These are phyloP conservation scores for Drosophila phalerata DNA, from an alignment of 2,888 invertebrate genomes.

Conservation along the genomic window DNA sequence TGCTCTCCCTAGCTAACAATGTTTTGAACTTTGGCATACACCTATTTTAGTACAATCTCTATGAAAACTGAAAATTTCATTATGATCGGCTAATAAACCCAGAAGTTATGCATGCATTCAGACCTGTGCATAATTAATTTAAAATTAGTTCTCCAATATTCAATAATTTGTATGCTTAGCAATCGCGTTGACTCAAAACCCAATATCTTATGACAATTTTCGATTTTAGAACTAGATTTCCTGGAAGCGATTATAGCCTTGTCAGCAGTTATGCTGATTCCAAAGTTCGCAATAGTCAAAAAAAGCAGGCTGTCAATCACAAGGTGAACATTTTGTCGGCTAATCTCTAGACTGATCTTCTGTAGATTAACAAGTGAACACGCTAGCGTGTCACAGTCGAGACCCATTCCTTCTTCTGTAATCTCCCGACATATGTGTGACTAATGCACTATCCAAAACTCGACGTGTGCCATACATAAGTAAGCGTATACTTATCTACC, in stretches of 20 bases:
- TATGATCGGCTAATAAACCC: neutral
- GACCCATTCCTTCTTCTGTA: conserved; percentile 9
- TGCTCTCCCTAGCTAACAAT: too few relatives aligned
- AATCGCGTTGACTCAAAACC: conserved; percentile 2
- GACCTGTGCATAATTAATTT: too few relatives aligned
- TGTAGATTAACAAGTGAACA: conserved; percentile 9
- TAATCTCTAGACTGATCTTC: conserved; percentile 30
- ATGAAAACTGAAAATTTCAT: too few relatives aligned
- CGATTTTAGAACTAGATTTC: conserved; percentile 15
- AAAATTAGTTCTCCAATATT: too few relatives aligned
- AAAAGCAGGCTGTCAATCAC: conserved; percentile 12
- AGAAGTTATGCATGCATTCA: neutral
- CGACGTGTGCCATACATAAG: conserved; percentile 4
- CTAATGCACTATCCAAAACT: conserved; percentile 21
- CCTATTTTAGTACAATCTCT: too few relatives aligned
- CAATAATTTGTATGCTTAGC: neutral
- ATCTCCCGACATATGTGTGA: conserved; percentile 43
- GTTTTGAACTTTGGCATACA: too few relatives aligned
- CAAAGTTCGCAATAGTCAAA: conserved; percentile 16
- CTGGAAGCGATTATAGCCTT: conserved; percentile 13
- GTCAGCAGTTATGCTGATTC: conserved; percentile 2
- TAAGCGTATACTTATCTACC: conserved; percentile 37
- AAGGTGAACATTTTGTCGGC: conserved; percentile 6
- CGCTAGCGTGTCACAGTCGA: neutral
- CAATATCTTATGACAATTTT: conserved; percentile 1